Conservation (phyloP, 2,888 invertebrate species). For the Zygogramma bicolorata region DNA sequence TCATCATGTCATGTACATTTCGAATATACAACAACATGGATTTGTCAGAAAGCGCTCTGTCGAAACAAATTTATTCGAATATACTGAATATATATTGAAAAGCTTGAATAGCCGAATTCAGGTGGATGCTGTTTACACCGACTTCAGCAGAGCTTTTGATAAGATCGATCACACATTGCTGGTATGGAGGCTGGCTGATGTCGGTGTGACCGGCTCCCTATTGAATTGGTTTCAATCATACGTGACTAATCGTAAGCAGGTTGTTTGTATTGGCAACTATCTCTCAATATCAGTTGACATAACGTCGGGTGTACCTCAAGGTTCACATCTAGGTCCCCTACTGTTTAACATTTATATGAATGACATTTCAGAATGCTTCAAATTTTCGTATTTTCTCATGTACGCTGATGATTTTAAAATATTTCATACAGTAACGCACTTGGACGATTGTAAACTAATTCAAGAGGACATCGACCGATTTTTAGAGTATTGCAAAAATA, state of each 20-base stretch:
- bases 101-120: background rate
- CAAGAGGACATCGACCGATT: background rate
- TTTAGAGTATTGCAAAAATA: background rate
- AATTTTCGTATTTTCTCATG: conserved; percentile 8
- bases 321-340: conserved; percentile 15
- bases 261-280: too few species aligned
- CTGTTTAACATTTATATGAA: conserved; percentile 23
- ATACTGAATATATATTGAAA: background rate
- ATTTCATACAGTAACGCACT: background rate
- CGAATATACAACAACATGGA: background rate
- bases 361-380: conserved; percentile 18
- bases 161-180: conserved; percentile 14
- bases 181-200: background rate
- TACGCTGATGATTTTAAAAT: conserved; percentile 25
- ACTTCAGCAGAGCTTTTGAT: conserved; percentile 21
- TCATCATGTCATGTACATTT: background rate
- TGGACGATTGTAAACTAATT: background rate
- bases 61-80: conserved; percentile 1
- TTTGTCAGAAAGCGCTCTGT: conserved; percentile 10
- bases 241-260: too few species aligned
- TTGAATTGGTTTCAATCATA: background rate
- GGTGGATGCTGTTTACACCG: background rate
- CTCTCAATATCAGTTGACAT: background rate
- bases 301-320: background rate
- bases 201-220: conserved; percentile 1